These are phyloP conservation scores for Porites cylindrica DNA, from an alignment of 92 coral and sea anemone genomes.

Conservation along the genomic window DNA sequence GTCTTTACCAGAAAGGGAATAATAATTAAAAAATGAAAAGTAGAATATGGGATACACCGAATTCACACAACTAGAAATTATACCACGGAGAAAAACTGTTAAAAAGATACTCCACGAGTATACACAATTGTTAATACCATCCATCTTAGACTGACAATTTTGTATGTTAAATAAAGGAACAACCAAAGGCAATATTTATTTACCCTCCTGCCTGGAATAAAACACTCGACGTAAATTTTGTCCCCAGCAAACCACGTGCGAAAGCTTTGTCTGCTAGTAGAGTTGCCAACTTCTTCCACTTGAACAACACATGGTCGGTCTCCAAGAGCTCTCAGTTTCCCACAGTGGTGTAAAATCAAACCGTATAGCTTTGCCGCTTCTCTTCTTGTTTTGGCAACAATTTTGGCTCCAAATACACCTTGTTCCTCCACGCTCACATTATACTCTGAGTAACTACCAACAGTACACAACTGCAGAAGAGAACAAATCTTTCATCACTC, in stretches of 20 bases:
- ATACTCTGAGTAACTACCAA: neutral
- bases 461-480: neutral
- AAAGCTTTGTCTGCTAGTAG: neutral
- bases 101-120: too few relatives aligned
- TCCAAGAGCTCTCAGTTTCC: neutral
- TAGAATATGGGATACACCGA: too few relatives aligned
- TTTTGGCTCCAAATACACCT: neutral
- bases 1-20: too few relatives aligned
- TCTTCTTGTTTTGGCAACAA: neutral
- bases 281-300: neutral
- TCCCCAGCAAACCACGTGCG: neutral
- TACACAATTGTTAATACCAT: too few relatives aligned
- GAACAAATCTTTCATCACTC: neutral
- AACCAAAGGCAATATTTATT: neutral
- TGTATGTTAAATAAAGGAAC: too few relatives aligned
- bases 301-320: neutral
- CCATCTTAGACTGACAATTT: too few relatives aligned
- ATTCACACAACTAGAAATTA: too few relatives aligned
- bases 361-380: neutral
- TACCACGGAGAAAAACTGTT: too few relatives aligned
- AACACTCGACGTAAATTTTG: slow-evolving; percentile 10
- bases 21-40: neutral
- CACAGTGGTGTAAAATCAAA: neutral
- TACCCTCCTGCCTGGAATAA: slow-evolving; percentile 3
- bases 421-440: neutral